Evolutionary conservation across 2,113 vertebrate species (phyloP), one percentile per base, ranked within the genome.

Genomic region (Ictalurus furcatus): DNA sequence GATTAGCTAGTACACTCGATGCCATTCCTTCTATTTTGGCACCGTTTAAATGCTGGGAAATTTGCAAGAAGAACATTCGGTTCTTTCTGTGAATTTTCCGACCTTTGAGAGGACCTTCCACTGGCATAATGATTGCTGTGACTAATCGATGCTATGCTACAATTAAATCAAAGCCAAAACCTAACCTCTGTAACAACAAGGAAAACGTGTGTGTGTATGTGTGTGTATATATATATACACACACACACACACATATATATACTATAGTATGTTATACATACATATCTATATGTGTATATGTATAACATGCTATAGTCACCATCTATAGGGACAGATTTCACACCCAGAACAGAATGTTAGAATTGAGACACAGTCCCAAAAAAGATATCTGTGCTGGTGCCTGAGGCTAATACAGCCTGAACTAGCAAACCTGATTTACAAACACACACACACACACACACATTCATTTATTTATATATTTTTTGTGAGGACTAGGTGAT

Each of bases 401-500:
- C 85, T 28, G 52, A 86, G 74, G 48, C 88, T 61, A 52, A 48
- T 73, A 73, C 34, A 82, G 76, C 48, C 67, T 54, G 25, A 85
- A n/a, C n/a, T 73, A 76, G 71, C 71, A 86, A 76, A 59, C 63
- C 84, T 80, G 19, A 78, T 86, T 89, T 56, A 48, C 85, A 34
- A 19, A 81, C 65, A 73, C 54, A 61, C 17, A n/a, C 40, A 74
- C 34, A 82, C 30, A 37, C 69, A 73, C 30, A 73, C 30, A 73
- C 69, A 37, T 25, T 8, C 23, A 63, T 23, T 63, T 63, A 73
- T 1, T 12, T n/a, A 28, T n/a, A 0, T 28, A 3, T n/a, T n/a
- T 67, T 67, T 67, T 63, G 6, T 63, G 6, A 63, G 61, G 61
- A 63, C 61, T 7, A 8, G 61, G 21, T 25, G 23, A 63, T 21